phyloP scores from a whole-genome alignment of 2,797 vertebrate species.

The Falco naumanni region DNA sequence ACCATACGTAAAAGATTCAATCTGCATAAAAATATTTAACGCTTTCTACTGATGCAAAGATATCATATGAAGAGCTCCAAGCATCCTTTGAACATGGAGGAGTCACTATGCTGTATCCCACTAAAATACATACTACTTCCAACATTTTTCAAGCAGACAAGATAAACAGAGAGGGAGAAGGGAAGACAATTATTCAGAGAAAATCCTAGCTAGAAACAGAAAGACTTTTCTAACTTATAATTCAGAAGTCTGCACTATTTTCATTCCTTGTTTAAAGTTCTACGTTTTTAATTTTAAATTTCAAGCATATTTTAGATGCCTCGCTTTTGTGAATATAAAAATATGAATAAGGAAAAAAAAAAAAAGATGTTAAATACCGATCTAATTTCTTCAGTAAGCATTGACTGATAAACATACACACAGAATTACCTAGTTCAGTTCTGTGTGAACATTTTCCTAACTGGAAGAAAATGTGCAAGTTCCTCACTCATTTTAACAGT shows the following conservation, averaged over 20 bases:
- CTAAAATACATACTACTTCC: not conserved
- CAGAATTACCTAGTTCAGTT: not conserved
- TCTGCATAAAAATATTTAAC: not conserved
- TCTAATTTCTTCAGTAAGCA: not conserved
- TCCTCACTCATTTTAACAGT: slow-evolving; percentile 21
- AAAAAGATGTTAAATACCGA: not conserved
- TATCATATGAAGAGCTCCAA: not conserved
- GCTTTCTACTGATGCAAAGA: not conserved
- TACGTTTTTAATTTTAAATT: not conserved
- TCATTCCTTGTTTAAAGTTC: not conserved
- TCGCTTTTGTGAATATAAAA: not conserved
- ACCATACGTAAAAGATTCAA: not conserved
- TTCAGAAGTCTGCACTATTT: not conserved
- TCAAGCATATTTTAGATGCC: not conserved
- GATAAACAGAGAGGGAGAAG: not conserved
- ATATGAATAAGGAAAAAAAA: not conserved
- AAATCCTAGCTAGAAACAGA: not conserved
- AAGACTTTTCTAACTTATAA: not conserved
- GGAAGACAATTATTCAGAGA: not conserved
- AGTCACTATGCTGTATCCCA: not conserved
- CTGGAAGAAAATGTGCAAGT: slow-evolving; percentile 42
- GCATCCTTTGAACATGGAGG: not conserved
- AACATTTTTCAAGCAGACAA: not conserved
- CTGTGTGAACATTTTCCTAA: not conserved
- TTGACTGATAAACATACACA: not conserved